These are phyloP conservation scores for Thunnus maccoyii DNA, from an alignment of 2,113 vertebrate species.

Conservation along the genomic window DNA sequence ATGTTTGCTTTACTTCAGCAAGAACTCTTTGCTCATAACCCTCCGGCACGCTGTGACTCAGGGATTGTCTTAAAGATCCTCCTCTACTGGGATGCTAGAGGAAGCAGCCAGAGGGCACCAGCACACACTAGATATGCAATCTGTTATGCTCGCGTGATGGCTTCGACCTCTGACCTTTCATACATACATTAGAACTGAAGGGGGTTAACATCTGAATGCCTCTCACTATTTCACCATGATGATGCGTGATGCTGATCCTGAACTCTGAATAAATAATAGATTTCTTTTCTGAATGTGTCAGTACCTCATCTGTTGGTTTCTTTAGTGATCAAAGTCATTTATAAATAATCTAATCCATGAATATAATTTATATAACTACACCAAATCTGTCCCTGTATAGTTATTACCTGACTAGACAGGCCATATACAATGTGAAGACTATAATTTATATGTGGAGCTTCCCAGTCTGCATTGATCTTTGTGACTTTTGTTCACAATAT, in stretches of 20 bases:
- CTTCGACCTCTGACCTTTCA: constrained; percentile 10
- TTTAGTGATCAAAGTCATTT: constrained; percentile 1
- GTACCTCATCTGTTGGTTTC: constrained; percentile 5
- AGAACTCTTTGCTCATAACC: constrained; percentile 41
- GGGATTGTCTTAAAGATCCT: constrained; percentile 38
- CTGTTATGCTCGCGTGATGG: not conserved
- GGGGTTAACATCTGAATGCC: not conserved
- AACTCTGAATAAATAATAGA: constrained; percentile 19
- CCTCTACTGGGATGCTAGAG: constrained; percentile 18
- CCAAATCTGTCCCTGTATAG: not conserved
- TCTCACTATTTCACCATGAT: not conserved
- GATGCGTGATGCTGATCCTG: too few species aligned
- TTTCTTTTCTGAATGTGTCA: not conserved
- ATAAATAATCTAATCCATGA: not conserved
- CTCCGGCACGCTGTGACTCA: constrained; percentile 34
- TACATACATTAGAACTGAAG: not conserved
- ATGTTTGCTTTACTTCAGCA: constrained; percentile 37
- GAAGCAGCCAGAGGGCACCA: not conserved
- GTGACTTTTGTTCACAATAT: too few species aligned
- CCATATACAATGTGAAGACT: not conserved
- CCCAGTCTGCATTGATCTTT: too few species aligned
- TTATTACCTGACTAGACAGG: not conserved
- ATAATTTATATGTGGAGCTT: not conserved
- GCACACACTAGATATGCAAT: not conserved
- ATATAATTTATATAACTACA: constrained; percentile 1